These are phyloP conservation scores for Tyto alba DNA, from an alignment of 2,113 vertebrate species.

Conservation along the genomic window DNA sequence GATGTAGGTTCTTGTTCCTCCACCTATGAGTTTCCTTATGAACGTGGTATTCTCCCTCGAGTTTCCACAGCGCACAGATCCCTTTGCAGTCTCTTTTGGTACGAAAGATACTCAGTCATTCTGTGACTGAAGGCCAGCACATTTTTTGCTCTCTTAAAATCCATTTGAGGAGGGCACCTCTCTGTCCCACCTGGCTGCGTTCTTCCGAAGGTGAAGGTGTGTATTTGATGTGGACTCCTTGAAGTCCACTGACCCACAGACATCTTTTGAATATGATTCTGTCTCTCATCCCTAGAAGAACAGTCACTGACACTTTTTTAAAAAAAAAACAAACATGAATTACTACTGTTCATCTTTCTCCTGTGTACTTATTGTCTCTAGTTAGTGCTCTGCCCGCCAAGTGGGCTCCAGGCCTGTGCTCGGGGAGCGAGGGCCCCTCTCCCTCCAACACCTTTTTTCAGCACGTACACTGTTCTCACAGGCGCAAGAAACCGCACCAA, in stretches of 20 bases:
- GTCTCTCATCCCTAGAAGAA: neutral
- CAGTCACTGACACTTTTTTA: neutral
- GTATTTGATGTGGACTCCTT: neutral
- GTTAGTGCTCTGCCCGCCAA: neutral
- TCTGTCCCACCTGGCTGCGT: neutral
- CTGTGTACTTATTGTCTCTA: neutral
- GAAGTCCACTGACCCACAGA: neutral
- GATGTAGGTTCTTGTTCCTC: neutral
- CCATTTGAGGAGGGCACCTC: neutral
- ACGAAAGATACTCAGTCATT: neutral
- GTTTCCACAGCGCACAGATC: neutral
- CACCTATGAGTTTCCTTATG: neutral
- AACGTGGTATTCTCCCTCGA: neutral
- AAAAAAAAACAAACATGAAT: neutral
- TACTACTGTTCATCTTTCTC: neutral
- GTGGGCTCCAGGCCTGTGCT: neutral
- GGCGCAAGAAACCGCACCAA: neutral
- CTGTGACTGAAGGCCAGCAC: neutral
- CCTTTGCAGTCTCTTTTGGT: neutral
- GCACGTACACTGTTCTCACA: fast-evolving
- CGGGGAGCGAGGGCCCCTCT: neutral
- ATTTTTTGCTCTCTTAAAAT: neutral
- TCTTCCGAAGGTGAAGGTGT: neutral
- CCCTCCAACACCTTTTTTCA: neutral
- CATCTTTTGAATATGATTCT: neutral